Evolutionary conservation across 2,113 vertebrate genomes (phyloP).

Genomic region (Parus major): DNA sequence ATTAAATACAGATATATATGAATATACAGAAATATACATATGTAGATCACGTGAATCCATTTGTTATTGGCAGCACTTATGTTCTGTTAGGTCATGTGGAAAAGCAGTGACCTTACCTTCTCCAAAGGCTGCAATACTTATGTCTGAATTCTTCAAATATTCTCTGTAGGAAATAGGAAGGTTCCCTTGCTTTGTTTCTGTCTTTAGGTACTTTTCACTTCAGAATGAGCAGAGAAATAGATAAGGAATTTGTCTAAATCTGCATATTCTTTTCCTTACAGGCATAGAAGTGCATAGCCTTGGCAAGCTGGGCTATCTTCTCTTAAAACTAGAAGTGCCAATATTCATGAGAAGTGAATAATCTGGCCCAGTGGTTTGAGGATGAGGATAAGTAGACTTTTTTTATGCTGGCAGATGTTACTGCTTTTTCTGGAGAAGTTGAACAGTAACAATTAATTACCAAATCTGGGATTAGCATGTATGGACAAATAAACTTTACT

Average conservation of each 20-base stretch:
- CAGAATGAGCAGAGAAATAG: neutral
- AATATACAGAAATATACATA: neutral
- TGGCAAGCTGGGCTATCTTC: neutral
- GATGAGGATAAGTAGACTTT: neutral
- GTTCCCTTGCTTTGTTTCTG: neutral
- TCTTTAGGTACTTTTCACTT: neutral
- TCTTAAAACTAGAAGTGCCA: neutral
- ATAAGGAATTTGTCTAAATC: neutral
- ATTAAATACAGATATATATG: neutral
- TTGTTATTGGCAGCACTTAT: neutral
- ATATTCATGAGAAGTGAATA: neutral
- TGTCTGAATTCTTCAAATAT: neutral
- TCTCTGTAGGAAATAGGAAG: neutral
- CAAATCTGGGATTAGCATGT: neutral
- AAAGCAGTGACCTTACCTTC: neutral
- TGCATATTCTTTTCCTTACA: neutral
- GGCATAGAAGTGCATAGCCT: neutral
- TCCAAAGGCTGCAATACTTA: neutral
- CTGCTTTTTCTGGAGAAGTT: neutral
- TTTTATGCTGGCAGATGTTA: neutral
- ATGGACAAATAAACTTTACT: neutral
- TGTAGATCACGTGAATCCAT: neutral
- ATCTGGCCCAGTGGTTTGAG: neutral
- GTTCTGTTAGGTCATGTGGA: neutral
- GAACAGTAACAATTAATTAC: neutral